Evolutionary conservation across 1,140 invertebrate species (phyloP).

Genomic region (Drosophila kurseongensis): DNA sequence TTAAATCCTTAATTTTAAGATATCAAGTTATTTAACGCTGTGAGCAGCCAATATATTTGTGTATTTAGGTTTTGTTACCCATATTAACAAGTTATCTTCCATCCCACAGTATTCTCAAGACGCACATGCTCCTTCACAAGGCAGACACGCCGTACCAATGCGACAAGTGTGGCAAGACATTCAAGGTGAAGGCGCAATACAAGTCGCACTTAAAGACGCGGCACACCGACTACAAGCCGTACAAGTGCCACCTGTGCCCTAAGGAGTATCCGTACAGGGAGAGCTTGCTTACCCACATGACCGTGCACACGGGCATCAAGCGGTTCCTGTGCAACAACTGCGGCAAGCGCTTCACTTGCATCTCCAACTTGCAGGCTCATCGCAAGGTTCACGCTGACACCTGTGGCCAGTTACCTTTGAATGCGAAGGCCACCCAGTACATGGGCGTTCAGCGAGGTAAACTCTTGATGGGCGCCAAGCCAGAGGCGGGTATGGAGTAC

Average conservation of each 20-base stretch:
- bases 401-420: constrained; percentile 73
- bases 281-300: constrained; percentile 85
- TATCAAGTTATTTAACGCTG: neutral
- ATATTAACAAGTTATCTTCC: neutral
- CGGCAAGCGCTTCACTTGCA: constrained; percentile 85
- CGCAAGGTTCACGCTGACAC: constrained; percentile 82
- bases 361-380: constrained; percentile 85
- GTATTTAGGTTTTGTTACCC: neutral
- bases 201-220: constrained; percentile 90
- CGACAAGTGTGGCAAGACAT: constrained; percentile 84
- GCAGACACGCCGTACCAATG: constrained; percentile 81
- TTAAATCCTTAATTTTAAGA: no score
- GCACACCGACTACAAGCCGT: constrained; percentile 89
- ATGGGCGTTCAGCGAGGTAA: constrained; percentile 83
- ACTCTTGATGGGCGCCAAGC: constrained; percentile 77
- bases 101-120: constrained; percentile 68
- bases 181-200: constrained; percentile 86
- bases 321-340: constrained; percentile 85
- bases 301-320: constrained; percentile 86
- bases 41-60: neutral
- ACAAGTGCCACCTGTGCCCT: constrained; percentile 87
- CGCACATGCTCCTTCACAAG: constrained; percentile 83
- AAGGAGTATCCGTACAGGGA: constrained; percentile 86
- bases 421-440: constrained; percentile 79
- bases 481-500: constrained; percentile 78